These are phyloP conservation scores for Conistra vaccinii DNA, from an alignment of 2,888 invertebrate species.

Conservation along the genomic window DNA sequence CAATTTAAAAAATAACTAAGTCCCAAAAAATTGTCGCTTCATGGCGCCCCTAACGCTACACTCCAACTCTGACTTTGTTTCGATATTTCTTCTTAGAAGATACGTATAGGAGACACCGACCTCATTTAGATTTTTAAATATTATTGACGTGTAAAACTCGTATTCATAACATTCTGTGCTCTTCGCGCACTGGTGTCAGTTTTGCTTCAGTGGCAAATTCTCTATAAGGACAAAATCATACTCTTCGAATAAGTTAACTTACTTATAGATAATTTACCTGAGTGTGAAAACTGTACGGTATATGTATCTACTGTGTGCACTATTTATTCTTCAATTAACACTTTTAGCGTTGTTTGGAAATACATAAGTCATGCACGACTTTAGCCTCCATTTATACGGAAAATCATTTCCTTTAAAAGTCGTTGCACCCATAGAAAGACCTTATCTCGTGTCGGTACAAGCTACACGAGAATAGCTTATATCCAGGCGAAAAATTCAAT, in stretches of 20 bases:
- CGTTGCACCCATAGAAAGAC: background rate
- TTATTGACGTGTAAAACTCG: too few relatives aligned
- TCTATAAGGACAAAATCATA: background rate
- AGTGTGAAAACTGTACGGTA: slow-evolving; percentile 1
- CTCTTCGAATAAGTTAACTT: background rate
- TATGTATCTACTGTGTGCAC: background rate
- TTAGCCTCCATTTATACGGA: background rate
- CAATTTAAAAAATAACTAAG: too few relatives aligned
- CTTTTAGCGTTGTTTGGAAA: slow-evolving; percentile 6
- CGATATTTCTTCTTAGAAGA: too few relatives aligned
- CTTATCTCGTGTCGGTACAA: background rate
- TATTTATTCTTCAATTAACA: slow-evolving; percentile 15
- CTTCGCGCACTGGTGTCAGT: background rate
- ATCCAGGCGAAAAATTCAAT: background rate
- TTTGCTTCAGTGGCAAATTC: background rate
- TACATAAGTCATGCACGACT: background rate
- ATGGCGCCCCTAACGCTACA: too few relatives aligned
- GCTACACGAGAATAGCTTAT: background rate
- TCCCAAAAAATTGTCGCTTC: too few relatives aligned
- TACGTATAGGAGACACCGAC: too few relatives aligned
- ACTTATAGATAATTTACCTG: background rate
- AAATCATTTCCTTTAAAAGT: background rate
- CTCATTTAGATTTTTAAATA: too few relatives aligned
- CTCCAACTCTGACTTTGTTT: too few relatives aligned
- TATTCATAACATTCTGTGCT: too few relatives aligned